Evolutionary conservation across 2,888 invertebrate species (phyloP).

Genomic region (Hemicrepidius hirtus): DNA sequence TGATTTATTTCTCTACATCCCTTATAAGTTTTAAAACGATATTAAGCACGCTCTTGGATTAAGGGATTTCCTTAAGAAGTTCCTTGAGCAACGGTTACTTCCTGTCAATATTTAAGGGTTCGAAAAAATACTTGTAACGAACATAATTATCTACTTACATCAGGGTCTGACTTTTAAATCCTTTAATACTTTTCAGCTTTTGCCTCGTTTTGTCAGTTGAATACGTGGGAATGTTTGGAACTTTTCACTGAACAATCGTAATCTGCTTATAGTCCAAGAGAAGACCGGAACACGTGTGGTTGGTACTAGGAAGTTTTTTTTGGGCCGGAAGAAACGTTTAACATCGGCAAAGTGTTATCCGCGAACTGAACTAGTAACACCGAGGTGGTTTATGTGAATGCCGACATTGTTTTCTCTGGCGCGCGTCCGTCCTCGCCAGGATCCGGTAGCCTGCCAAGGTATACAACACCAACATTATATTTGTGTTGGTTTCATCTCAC

Average conservation of each 20-base stretch:
- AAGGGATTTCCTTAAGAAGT: conserved; percentile 49
- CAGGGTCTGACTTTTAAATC: conserved; percentile 55
- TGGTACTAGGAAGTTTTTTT: neutral
- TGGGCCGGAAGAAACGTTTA: too few relatives aligned
- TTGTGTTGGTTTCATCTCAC: conserved; percentile 64
- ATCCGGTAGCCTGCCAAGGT: conserved; percentile 62
- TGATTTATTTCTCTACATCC: conserved; percentile 44
- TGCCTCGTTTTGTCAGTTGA: conserved; percentile 50
- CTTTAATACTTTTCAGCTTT: conserved; percentile 52
- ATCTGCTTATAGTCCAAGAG: conserved; percentile 55
- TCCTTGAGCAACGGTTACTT: conserved; percentile 37
- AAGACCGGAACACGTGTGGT: conserved; percentile 55
- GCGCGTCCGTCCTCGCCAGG: conserved; percentile 61
- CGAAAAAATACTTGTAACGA: conserved; percentile 31
- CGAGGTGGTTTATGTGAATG: conserved; percentile 63
- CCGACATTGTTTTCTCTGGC: conserved; percentile 68
- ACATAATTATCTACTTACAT: conserved; percentile 39
- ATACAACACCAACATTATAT: conserved; percentile 64
- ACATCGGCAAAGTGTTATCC: conserved; percentile 43
- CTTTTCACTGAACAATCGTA: conserved; percentile 26
- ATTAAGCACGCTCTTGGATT: conserved; percentile 45
- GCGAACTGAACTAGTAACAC: conserved; percentile 64
- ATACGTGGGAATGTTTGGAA: conserved; percentile 63
- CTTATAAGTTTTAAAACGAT: conserved; percentile 28
- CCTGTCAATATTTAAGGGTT: conserved; percentile 34